Conservation (phyloP, 1,140 invertebrate species). For the Drosophila kanapiae region DNA sequence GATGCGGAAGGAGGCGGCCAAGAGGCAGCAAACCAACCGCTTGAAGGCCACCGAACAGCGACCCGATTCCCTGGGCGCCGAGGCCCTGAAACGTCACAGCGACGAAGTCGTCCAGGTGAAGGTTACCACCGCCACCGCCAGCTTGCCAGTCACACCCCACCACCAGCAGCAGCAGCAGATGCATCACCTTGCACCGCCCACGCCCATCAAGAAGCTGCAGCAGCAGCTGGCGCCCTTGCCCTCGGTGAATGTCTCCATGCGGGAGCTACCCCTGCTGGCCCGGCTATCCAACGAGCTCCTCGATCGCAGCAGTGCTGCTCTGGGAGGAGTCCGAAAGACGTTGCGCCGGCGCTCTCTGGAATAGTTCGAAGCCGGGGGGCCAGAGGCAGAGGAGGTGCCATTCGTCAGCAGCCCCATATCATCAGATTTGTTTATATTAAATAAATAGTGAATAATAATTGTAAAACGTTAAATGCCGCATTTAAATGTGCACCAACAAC, state of each 20-base stretch:
- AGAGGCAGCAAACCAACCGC: conserved; percentile 55
- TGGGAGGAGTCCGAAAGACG: conserved; percentile 61
- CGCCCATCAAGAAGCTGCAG: conserved; percentile 75
- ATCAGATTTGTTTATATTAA: conserved; percentile 81
- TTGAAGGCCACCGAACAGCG: conserved; percentile 54
- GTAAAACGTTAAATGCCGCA: conserved; percentile 66
- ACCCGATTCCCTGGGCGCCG: conserved; percentile 76
- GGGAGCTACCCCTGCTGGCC: conserved; percentile 78
- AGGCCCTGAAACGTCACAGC: conserved; percentile 66
- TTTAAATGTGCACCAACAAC: conserved; percentile 61
- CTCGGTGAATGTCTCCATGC: conserved; percentile 83
- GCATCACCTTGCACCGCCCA: conserved; percentile 37
- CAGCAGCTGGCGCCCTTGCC: conserved; percentile 79
- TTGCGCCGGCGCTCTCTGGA: conserved; percentile 76
- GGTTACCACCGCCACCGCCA: conserved; percentile 44
- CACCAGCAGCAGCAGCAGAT: conserved; percentile 38
- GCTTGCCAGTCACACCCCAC: conserved; percentile 78
- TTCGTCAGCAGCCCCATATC: conserved; percentile 50
- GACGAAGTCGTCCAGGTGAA: conserved; percentile 55
- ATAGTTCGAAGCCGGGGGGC: conserved; percentile 42
- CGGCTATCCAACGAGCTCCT: conserved; percentile 78
- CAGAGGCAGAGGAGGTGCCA: background rate
- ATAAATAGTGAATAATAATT: conserved; percentile 64
- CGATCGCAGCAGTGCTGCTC: conserved; percentile 68
- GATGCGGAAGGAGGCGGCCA: conserved; percentile 86